Base-by-base conservation (phyloP, 2,888 invertebrate genomes). In the Folsomia candida region DNA sequence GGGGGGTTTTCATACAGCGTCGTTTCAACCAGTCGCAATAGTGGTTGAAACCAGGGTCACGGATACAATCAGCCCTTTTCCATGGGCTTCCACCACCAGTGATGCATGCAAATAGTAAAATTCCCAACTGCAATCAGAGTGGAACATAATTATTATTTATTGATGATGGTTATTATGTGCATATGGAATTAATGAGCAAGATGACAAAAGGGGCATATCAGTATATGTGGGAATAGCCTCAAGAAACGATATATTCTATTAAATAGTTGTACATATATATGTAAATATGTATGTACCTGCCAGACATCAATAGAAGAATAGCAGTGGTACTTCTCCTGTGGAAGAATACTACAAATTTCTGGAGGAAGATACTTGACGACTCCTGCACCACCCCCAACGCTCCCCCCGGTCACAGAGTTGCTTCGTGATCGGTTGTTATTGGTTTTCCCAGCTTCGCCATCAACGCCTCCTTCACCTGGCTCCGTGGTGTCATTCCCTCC, bases 71-170 rank as follows among this genome's bases (percentile, higher is more conserved):
- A 0, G 90, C 89, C 59, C 87, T 85, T 78, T 87, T 87, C 90
- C 90, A 91, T 0, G 90, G 90, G n/a, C 88, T 87, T 70, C 86
- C 88, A 0, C 91, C 90, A 18, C 72, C 72, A 0, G 90, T 89
- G 64, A 92, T 83, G 81, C 88, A 87, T 51, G 88, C 88, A 82
- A 88, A 88, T 57, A 89, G 82, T n/a, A 89, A 84, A 75, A 92
- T 89, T 3, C 89, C 91, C 76, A 54, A 20, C 54, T 54, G 22
- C 6, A 54, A 54, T 54, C 18, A 47, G 9, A 11, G 18, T 47
- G 9, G 18, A 9, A 47, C 47, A 47, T 47, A 18, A 47, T 47
- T 47, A 47, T 11, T 11, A 11, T 47, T 11, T 47, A 18, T 47
- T 18, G 47, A 47, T n/a, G n/a, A n/a, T n/a, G n/a, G n/a, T n/a